Base-by-base conservation (phyloP, 2,888 invertebrate species). In the Lissonota sp. region DNA sequence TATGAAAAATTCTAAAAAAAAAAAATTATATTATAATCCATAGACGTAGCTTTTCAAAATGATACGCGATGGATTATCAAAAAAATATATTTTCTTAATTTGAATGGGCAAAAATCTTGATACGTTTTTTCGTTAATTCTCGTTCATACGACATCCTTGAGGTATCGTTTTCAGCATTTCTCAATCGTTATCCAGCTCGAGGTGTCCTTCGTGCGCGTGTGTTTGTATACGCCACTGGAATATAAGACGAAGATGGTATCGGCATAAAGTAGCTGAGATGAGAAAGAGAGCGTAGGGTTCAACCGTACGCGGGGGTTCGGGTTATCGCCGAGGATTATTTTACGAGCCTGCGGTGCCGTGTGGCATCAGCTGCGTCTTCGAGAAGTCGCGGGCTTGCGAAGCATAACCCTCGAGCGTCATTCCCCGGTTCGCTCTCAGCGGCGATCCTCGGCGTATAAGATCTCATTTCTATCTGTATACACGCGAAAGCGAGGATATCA, bases 321-420 rank as follows among this genome's bases (percentile, higher is more conserved):
- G 82, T 82, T 83, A 83, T 84, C 83, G 80, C 79, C 69, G 84
- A 87, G 87, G 88, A 89, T 90, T 88, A 90, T 90, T 90, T 89
- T 88, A 90, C 86, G 88, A 90, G 86, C 86, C 84, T 86, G 87
- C 85, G 88, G 88, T 89, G 89, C 87, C 82, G 72, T 82, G 88
- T 84, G 88, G 89, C 86, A 91, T 91, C 91, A 91, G 91, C 91
- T 91, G 91, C 85, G 89, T 82, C 88, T 72, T 80, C 62, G 67
- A 70, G 80, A 63, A 73, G 60, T 64, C 72, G 71, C 44, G 69
- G 7, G 12, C 26, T 26, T 26, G 26, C 26, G 1, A 3, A 26
- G 26, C 26, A 53, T 73, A 79, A 79, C 82, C 79, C 81, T 75
- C 74, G 74, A 69, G 75, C 81, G 49, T 74, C 79, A 75, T 79